Conservation (phyloP, 2,888 invertebrate species). For the Mimachlamys varia region DNA sequence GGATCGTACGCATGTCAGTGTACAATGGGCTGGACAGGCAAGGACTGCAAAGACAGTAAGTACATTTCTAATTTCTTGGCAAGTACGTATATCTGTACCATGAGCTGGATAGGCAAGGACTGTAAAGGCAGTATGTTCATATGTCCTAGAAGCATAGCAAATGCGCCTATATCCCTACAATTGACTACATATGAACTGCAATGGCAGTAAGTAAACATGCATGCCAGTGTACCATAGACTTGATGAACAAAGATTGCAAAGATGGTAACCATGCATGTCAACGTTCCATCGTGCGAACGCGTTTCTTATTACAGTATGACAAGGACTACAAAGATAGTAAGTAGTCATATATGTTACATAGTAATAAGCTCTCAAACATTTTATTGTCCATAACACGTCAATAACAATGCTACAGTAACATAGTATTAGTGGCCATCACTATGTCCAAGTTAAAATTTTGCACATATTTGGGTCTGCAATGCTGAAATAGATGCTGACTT, state of each 20-base stretch:
- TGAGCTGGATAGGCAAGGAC: too few relatives aligned
- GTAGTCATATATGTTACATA: not conserved
- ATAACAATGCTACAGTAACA: too few relatives aligned
- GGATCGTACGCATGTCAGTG: constrained; percentile 93
- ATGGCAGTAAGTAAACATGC: too few relatives aligned
- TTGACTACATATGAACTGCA: too few relatives aligned
- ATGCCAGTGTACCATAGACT: not conserved
- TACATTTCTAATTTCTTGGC: constrained; percentile 73
- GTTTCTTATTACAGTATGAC: constrained; percentile 88
- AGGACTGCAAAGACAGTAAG: constrained; percentile 93
- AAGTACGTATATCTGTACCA: not conserved
- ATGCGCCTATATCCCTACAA: too few relatives aligned
- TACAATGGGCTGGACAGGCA: constrained; percentile 84
- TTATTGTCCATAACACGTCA: too few relatives aligned
- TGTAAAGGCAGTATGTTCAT: too few relatives aligned
- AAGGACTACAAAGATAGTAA: constrained; percentile 93
- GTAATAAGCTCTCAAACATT: too few relatives aligned
- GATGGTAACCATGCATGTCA: constrained; percentile 84
- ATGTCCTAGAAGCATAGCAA: not conserved
- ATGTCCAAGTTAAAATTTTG: too few relatives aligned
- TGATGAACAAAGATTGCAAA: constrained; percentile 87
- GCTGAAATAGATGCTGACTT: too few relatives aligned
- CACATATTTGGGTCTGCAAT: too few relatives aligned
- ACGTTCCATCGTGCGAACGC: constrained; percentile 92
- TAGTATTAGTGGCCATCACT: too few relatives aligned